Conservation (phyloP, 2,888 invertebrate species). For the Shargacucullia verbasci region DNA sequence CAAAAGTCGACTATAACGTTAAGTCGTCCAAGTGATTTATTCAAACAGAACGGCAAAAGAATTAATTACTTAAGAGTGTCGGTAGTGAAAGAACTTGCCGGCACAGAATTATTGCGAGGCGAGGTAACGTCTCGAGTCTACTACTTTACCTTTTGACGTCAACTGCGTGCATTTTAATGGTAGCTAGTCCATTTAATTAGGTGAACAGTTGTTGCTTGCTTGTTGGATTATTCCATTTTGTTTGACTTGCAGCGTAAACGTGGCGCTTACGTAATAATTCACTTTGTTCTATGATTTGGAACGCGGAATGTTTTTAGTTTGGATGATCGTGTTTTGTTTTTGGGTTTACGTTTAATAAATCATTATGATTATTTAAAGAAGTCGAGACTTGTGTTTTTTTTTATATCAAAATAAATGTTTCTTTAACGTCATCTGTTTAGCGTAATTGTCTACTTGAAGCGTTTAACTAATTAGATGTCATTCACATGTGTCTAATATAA, state of each 20-base stretch:
- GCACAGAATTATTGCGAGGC: slow-evolving; percentile 57
- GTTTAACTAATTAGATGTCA: too few species aligned
- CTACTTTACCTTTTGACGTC: slow-evolving; percentile 52
- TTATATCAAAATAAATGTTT: too few species aligned
- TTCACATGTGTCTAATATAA: too few species aligned
- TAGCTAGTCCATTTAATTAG: slow-evolving; percentile 53
- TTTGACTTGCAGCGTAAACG: slow-evolving; percentile 38
- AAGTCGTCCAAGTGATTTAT: slow-evolving; percentile 71
- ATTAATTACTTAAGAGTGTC: slow-evolving; percentile 79
- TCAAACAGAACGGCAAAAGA: slow-evolving; percentile 74
- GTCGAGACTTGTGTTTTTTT: too few species aligned
- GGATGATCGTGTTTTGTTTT: slow-evolving; percentile 21
- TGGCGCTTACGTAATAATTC: slow-evolving; percentile 24
- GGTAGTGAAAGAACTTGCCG: slow-evolving; percentile 65
- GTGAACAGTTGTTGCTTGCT: slow-evolving; percentile 39
- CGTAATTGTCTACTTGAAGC: too few species aligned
- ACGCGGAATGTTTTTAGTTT: slow-evolving; percentile 14
- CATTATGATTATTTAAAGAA: background rate
- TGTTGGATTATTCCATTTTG: slow-evolving; percentile 35
- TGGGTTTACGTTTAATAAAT: slow-evolving; percentile 4
- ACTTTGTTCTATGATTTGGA: slow-evolving; percentile 32
- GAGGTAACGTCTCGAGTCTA: slow-evolving; percentile 38
- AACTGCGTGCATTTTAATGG: slow-evolving; percentile 54
- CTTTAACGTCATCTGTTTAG: too few species aligned
- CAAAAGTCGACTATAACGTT: slow-evolving; percentile 60